phyloP scores from a whole-genome alignment of 2,888 invertebrate species.

The Microctonus aethiopoides region DNA sequence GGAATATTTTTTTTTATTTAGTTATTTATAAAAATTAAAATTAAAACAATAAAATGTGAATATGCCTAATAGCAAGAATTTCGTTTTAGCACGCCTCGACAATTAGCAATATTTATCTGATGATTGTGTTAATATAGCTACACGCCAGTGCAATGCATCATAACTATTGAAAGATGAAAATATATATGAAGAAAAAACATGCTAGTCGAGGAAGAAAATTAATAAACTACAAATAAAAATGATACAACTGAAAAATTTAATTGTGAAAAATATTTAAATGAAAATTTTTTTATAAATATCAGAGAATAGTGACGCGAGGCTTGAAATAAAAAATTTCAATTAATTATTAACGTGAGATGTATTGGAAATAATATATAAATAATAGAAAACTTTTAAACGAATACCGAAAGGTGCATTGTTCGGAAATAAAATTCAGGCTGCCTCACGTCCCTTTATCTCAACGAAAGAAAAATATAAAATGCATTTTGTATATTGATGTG shows the following conservation, averaged over 20 bases:
- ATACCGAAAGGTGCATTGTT: slow-evolving; percentile 66
- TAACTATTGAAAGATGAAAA: slow-evolving; percentile 33
- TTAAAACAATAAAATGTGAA: not conserved
- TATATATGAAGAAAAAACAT: slow-evolving; percentile 36
- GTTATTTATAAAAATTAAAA: not conserved
- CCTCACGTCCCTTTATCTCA: slow-evolving; percentile 31
- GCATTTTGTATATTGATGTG: no score
- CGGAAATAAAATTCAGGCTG: slow-evolving; percentile 47
- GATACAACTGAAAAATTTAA: not conserved
- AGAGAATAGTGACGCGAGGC: not conserved
- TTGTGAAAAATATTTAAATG: not conserved
- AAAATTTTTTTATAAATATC: not conserved
- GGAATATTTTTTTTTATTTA: not conserved
- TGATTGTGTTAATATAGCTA: slow-evolving; percentile 58
- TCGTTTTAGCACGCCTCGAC: slow-evolving; percentile 29
- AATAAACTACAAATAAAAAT: not conserved
- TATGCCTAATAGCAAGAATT: slow-evolving; percentile 23
- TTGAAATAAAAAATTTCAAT: not conserved
- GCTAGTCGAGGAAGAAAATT: slow-evolving; percentile 29
- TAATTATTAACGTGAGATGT: not conserved
- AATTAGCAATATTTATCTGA: not conserved
- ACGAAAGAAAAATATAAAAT: slow-evolving; percentile 31
- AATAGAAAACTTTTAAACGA: slow-evolving; percentile 39
- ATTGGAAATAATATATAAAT: not conserved
- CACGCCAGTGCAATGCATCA: slow-evolving; percentile 64